Evolutionary conservation across 2,888 invertebrate species (phyloP).

Genomic region (Cinara cedri): DNA sequence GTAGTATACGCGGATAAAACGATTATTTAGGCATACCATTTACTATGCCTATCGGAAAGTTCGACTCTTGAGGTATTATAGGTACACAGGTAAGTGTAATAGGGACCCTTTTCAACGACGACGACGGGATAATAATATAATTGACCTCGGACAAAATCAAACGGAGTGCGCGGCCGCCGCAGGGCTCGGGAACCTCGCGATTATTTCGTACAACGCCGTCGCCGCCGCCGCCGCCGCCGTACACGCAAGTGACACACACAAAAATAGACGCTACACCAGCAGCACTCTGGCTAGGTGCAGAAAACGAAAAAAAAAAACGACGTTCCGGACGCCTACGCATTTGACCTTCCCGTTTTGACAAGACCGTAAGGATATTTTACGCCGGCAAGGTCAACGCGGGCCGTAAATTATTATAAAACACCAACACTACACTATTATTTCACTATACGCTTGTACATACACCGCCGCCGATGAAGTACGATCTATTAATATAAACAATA

Average conservation of each 20-base stretch:
- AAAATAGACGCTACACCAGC: slow-evolving; percentile 39
- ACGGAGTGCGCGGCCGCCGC: slow-evolving; percentile 21
- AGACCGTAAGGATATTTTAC: slow-evolving; percentile 29
- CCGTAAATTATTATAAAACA: slow-evolving; percentile 42
- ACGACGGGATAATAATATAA: too few species aligned
- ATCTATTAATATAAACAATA: slow-evolving; percentile 42
- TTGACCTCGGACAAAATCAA: slow-evolving; percentile 51
- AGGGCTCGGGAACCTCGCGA: neutral
- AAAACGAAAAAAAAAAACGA: slow-evolving; percentile 30
- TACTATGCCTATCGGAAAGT: too few species aligned
- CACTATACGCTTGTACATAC: neutral
- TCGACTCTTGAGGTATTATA: too few species aligned
- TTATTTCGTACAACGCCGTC: neutral
- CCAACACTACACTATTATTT: neutral
- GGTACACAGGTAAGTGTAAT: too few species aligned
- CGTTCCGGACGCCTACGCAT: slow-evolving; percentile 46
- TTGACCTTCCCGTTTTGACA: slow-evolving; percentile 45
- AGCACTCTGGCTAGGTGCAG: slow-evolving; percentile 10
- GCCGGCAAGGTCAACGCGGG: slow-evolving; percentile 31
- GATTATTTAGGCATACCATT: too few species aligned
- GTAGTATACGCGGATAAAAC: too few species aligned
- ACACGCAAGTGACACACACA: slow-evolving; percentile 15
- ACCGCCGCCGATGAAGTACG: neutral
- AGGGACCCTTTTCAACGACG: too few species aligned
- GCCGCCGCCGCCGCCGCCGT: too few species aligned